These are phyloP conservation scores for Pachypeltis micranthus DNA, from an alignment of 1,140 invertebrate species.

Conservation along the genomic window DNA sequence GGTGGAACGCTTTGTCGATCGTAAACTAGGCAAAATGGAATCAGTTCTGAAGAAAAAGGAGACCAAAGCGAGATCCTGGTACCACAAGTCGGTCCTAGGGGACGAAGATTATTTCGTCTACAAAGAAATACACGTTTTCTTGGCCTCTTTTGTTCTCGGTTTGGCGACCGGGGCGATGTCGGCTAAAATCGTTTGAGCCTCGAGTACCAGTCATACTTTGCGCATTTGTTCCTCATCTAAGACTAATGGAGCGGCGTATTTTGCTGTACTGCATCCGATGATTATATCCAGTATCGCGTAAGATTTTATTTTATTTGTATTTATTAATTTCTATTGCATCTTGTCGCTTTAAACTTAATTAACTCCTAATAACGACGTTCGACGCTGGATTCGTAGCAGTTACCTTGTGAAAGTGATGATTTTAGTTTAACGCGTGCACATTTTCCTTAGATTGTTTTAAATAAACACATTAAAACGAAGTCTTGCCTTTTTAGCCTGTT, in stretches of 20 bases:
- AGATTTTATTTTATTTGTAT: no score
- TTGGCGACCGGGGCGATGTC: slow-evolving; percentile 48
- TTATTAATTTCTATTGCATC: no score
- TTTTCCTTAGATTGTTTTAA: no score
- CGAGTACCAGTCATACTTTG: not conserved
- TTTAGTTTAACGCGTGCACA: no score
- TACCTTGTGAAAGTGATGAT: no score
- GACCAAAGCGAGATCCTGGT: slow-evolving; percentile 55
- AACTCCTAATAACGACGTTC: no score
- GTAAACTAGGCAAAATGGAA: slow-evolving; percentile 64
- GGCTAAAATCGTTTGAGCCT: slow-evolving; percentile 21
- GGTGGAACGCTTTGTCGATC: slow-evolving; percentile 63
- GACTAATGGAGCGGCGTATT: not conserved
- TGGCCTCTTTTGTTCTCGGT: slow-evolving; percentile 58
- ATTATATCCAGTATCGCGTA: not conserved
- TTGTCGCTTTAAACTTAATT: no score
- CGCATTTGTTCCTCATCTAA: not conserved
- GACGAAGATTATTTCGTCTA: slow-evolving; percentile 48
- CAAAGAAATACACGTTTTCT: slow-evolving; percentile 61
- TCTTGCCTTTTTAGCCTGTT: no score
- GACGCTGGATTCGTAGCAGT: no score
- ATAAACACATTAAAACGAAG: no score
- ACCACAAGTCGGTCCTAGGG: slow-evolving; percentile 42
- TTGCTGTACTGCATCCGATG: not conserved
- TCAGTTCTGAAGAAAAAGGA: slow-evolving; percentile 52